These are phyloP conservation scores for Cyanoliseus patagonus DNA, from an alignment of 2,113 vertebrate genomes.

Conservation along the genomic window DNA sequence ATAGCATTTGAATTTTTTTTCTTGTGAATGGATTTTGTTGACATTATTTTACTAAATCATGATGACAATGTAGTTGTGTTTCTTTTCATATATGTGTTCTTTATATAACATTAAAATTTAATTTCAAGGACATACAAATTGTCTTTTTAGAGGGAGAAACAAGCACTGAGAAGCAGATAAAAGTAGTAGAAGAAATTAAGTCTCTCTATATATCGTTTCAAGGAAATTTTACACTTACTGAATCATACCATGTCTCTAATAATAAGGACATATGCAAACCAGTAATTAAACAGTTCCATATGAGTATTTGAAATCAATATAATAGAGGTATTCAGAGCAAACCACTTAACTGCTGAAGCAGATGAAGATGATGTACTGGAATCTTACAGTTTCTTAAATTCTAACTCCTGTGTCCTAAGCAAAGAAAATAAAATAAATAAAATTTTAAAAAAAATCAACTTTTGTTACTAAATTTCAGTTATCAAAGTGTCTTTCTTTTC, in stretches of 20 bases:
- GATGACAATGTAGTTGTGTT: neutral
- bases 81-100: neutral
- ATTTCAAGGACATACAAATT: neutral
- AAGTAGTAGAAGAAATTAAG: neutral
- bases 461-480: neutral
- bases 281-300: neutral
- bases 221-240: neutral
- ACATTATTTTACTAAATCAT: neutral
- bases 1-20: neutral
- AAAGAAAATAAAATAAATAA: neutral
- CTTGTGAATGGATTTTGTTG: neutral
- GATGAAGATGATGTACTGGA: neutral
- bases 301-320: neutral
- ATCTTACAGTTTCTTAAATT: neutral
- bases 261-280: neutral
- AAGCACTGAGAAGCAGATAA: neutral
- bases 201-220: neutral
- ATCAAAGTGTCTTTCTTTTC: neutral
- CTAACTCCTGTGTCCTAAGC: neutral
- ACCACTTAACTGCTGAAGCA: neutral
- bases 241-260: neutral
- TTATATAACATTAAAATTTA: neutral
- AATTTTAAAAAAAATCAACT: neutral
- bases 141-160: neutral
- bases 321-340: neutral